A percentile compares a stretch with the other conserved stretches of the same genome.
These are phyloP conservation scores for Zaprionus inermis DNA, from an alignment of 1,140 invertebrate genomes.

Conservation along the genomic window DNA sequence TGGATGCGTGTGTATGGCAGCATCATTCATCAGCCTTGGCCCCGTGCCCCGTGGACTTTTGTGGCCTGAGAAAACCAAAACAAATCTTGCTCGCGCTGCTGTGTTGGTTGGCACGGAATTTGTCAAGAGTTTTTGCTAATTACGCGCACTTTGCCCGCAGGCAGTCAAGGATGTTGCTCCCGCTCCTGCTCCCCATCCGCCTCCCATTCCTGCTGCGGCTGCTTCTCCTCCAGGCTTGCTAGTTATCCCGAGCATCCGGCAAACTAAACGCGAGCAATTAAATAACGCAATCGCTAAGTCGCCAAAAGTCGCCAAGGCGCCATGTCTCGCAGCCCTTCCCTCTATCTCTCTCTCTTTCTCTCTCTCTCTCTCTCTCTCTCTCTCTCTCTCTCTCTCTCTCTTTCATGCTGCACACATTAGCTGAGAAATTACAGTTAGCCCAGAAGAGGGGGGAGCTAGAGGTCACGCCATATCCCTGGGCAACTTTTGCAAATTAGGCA, in stretches of 20 bases:
- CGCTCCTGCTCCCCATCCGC: no score
- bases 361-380: no score
- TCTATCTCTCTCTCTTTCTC: no score
- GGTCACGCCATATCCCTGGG: constrained; percentile 27
- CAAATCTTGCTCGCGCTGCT: constrained; percentile 7
- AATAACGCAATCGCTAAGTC: constrained; percentile 53
- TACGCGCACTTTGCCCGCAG: constrained; percentile 70
- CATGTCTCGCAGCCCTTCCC: constrained; percentile 5
- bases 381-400: no score
- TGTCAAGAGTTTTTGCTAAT: constrained; percentile 70
- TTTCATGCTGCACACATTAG: constrained; percentile 62
- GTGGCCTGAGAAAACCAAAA: constrained; percentile 57
- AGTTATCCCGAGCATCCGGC: constrained; percentile 36
- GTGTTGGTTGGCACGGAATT: constrained; percentile 33
- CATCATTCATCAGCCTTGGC: constrained; percentile 72
- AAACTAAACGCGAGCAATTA: constrained; percentile 75
- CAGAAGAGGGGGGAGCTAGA: constrained; percentile 2
- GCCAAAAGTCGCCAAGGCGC: constrained; percentile 30
- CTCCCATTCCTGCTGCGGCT: no score
- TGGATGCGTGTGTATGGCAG: constrained; percentile 63
- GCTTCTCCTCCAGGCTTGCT: background rate
- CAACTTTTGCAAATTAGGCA: constrained; percentile 81
- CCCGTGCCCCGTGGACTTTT: constrained; percentile 48
- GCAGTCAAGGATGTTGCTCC: constrained; percentile 9
- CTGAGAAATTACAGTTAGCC: constrained; percentile 54